These are phyloP conservation scores for Antheraea pernyi DNA, from an alignment of 1,140 invertebrate genomes.

Conservation along the genomic window DNA sequence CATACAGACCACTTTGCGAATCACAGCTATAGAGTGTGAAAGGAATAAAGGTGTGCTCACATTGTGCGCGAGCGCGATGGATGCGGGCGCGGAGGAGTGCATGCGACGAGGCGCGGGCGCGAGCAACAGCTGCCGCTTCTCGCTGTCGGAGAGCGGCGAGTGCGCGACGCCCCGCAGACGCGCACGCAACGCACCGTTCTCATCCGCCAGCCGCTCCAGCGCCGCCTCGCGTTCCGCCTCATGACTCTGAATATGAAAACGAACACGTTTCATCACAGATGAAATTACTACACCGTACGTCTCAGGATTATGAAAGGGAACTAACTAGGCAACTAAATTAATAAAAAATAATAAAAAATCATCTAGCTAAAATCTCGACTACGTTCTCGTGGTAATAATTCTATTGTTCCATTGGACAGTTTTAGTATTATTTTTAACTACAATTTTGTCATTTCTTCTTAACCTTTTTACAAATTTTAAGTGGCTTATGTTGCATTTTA, in stretches of 20 bases:
- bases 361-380: no score
- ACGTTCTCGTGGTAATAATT: no score
- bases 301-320: background rate
- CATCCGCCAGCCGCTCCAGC: conserved; percentile 84
- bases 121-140: conserved; percentile 87
- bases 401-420: no score
- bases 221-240: conserved; percentile 80
- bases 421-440: no score
- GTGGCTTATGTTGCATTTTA: no score
- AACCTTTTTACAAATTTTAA: no score
- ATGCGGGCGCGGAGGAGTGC: conserved; percentile 78
- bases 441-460: no score
- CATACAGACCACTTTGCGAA: no score
- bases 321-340: background rate
- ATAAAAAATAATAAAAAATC: background rate
- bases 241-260: conserved; percentile 29
- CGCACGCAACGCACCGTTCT: conserved; percentile 86
- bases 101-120: conserved; percentile 82
- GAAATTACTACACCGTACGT: background rate
- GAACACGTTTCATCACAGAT: background rate
- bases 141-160: conserved; percentile 89
- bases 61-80: conserved; percentile 64
- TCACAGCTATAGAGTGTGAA: no score
- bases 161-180: conserved; percentile 87
- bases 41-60: conserved; percentile 23